Conservation (phyloP, 2,888 invertebrate species). For the Pseudeuparius sepicola region DNA sequence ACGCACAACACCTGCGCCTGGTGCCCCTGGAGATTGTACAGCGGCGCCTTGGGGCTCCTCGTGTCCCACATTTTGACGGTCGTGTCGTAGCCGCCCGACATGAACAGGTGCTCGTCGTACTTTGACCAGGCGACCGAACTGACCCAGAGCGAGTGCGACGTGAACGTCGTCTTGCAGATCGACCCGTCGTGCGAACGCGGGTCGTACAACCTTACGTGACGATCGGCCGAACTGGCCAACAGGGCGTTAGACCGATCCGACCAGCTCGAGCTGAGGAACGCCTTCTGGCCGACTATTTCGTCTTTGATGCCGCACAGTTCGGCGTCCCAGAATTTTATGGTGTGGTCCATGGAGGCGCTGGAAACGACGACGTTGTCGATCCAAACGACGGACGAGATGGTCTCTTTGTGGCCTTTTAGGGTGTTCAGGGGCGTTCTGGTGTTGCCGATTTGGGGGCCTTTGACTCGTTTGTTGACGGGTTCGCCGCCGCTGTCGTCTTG, state of each 20-base stretch:
- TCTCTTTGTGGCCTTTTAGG: constrained; percentile 86
- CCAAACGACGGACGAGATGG: constrained; percentile 80
- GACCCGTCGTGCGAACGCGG: constrained; percentile 79
- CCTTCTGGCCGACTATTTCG: constrained; percentile 80
- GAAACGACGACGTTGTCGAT: constrained; percentile 65
- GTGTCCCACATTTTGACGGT: constrained; percentile 93
- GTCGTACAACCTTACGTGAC: constrained; percentile 85
- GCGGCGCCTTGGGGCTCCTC: constrained; percentile 80
- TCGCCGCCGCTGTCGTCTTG: constrained; percentile 30
- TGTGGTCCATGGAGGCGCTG: constrained; percentile 93
- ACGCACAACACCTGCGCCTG: constrained; percentile 88
- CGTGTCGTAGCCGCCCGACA: constrained; percentile 88
- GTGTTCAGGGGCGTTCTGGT: constrained; percentile 72
- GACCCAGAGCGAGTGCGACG: constrained; percentile 88
- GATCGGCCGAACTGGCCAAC: constrained; percentile 83
- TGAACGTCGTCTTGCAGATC: constrained; percentile 78
- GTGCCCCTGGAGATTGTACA: constrained; percentile 89
- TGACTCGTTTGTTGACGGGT: constrained; percentile 33
- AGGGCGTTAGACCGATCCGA: constrained; percentile 65
- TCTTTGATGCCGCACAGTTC: constrained; percentile 74
- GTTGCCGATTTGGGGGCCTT: constrained; percentile 21
- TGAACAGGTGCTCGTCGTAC: constrained; percentile 70
- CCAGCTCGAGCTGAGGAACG: constrained; percentile 79
- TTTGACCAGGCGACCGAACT: constrained; percentile 84
- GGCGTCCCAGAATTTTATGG: constrained; percentile 88